Conservation (phyloP, 2,113 vertebrate genomes). For the Archilochus colubris region DNA sequence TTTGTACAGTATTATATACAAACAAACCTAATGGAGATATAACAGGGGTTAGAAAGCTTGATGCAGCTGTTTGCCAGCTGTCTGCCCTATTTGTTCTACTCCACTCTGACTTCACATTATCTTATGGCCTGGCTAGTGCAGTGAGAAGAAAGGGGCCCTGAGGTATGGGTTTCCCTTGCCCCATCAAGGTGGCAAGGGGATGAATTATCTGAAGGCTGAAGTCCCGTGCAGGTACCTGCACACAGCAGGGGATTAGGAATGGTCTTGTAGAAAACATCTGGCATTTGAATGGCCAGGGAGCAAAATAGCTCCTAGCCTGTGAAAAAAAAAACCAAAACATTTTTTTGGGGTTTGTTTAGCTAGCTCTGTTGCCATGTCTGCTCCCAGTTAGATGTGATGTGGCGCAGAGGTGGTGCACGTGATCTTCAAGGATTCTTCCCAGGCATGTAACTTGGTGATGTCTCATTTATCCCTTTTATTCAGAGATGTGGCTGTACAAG, state of each 20-base stretch:
- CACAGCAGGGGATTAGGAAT: background rate
- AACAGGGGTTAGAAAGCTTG: conserved; percentile 22
- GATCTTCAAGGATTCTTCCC: background rate
- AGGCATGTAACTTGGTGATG: background rate
- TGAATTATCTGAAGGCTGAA: background rate
- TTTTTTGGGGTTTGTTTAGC: background rate
- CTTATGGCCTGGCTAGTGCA: background rate
- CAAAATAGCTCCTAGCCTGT: background rate
- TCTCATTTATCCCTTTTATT: background rate
- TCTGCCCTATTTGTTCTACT: conserved; percentile 5
- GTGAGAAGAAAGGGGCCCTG: background rate
- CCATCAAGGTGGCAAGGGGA: background rate
- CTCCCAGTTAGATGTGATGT: background rate
- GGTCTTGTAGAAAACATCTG: background rate
- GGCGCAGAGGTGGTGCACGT: background rate
- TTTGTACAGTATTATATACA: conserved; percentile 10
- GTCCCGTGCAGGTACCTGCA: background rate
- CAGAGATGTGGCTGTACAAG: background rate
- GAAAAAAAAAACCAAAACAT: background rate
- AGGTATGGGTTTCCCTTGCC: background rate
- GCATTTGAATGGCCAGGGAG: background rate
- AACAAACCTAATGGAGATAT: conserved; percentile 45
- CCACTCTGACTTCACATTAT: background rate
- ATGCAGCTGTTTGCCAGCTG: conserved; percentile 58
- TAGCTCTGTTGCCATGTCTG: background rate